Evolutionary conservation across 2,888 invertebrate species (phyloP).

Genomic region (Strigamia maritima): DNA sequence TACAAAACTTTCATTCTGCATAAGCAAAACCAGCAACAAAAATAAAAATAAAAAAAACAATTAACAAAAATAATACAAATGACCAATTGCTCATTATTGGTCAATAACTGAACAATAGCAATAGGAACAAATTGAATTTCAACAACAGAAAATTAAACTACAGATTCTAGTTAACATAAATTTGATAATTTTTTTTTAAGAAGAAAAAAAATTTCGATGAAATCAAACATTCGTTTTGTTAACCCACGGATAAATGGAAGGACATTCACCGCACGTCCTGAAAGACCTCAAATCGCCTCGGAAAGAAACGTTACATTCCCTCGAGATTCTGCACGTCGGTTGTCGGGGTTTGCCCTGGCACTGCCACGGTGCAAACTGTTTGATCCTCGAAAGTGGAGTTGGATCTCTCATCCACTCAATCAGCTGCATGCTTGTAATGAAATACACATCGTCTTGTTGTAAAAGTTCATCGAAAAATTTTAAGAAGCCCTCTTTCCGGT

Average conservation of each 20-base stretch:
- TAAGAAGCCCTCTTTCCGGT: conserved; percentile 91
- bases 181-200: too few species aligned
- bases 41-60: too few species aligned
- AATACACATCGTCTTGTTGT: conserved; percentile 84
- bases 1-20: too few species aligned
- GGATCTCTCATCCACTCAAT: conserved; percentile 93
- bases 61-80: too few species aligned
- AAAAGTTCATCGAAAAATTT: conserved; percentile 86
- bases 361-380: conserved; percentile 82
- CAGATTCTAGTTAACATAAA: too few species aligned
- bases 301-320: conserved; percentile 39
- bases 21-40: too few species aligned
- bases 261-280: conserved; percentile 92
- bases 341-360: conserved; percentile 60
- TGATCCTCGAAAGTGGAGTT: conserved; percentile 73
- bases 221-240: conserved; percentile 75
- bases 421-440: conserved; percentile 89
- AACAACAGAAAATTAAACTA: too few species aligned
- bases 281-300: conserved; percentile 70
- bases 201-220: too few species aligned
- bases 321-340: conserved; percentile 33
- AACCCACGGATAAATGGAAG: conserved; percentile 91
- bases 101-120: too few species aligned
- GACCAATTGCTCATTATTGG: too few species aligned
- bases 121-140: too few species aligned